These are phyloP conservation scores for Dipodomys spectabilis DNA, from an alignment of 2,113 vertebrate genomes.

Conservation along the genomic window DNA sequence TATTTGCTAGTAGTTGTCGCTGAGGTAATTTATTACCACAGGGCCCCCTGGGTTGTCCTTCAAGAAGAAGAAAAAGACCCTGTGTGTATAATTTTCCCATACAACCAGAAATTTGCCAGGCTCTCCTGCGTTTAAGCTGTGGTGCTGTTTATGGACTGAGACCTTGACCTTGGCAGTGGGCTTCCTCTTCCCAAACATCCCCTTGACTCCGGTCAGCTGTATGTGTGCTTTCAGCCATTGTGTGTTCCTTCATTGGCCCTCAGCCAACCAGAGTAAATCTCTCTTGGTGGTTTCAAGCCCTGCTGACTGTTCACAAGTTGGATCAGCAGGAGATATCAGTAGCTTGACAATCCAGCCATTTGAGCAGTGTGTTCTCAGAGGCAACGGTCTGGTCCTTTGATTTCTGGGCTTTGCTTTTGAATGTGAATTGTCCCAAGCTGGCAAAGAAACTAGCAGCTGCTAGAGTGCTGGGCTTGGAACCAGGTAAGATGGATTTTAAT, in stretches of 20 bases:
- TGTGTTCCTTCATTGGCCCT: not conserved
- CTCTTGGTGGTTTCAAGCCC: slow-evolving; percentile 57
- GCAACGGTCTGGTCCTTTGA: slow-evolving; percentile 56
- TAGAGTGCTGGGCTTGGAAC: slow-evolving; percentile 41
- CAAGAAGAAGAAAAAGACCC: not conserved
- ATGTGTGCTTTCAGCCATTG: slow-evolving; percentile 14
- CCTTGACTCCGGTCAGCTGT: not conserved
- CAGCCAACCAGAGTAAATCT: slow-evolving; percentile 49
- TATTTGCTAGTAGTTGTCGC: not conserved
- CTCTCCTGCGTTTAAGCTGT: not conserved
- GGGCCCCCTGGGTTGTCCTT: not conserved
- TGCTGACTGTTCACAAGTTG: slow-evolving; percentile 61
- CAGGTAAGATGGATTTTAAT: slow-evolving; percentile 73
- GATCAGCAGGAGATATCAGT: slow-evolving; percentile 47
- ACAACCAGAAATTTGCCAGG: not conserved
- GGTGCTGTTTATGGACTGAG: not conserved
- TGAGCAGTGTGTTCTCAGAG: slow-evolving; percentile 55
- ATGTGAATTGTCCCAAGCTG: slow-evolving; percentile 72
- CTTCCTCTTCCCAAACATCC: slow-evolving; percentile 9
- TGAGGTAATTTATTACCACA: not conserved
- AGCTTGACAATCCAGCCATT: slow-evolving; percentile 56
- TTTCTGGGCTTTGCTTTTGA: slow-evolving; percentile 74
- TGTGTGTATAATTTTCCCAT: not conserved
- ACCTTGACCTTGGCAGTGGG: slow-evolving; percentile 6
- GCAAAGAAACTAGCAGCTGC: slow-evolving; percentile 7